Base-by-base conservation (phyloP, 1,140 invertebrate species). In the Neodiprion lecontei region DNA sequence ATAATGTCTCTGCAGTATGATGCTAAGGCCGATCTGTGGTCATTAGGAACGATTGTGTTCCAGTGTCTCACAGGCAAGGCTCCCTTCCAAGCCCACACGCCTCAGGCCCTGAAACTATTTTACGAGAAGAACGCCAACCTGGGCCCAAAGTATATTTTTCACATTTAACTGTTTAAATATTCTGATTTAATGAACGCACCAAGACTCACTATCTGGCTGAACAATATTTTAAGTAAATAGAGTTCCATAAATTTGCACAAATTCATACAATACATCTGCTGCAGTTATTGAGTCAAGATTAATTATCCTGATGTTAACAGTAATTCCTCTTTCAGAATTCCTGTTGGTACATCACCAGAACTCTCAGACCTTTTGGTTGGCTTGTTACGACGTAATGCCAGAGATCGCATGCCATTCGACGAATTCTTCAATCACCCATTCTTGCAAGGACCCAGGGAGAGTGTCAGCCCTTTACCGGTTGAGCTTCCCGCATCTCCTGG, bases 1-100 rank as follows among this genome's bases (percentile, higher is more conserved):
- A 99, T 99, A 79, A 99, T 99, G 98, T 99, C 98, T 2, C 89
- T 98, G 69, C 96, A 99, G 84, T 99, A 99, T 87, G 97, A 99
- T 90, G 97, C 97, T 14, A 99, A 99, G 90, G 99, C 98, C 66
- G 98, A 99, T 89, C 90, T 99, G 73, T 99, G 98, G 98, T 99
- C 97, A 77, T 91, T 99, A 77, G 99, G 99, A 69, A 99, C 98
- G 9, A 99, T 99, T 79, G 96, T 99, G 65, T 99, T 97, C 89
- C 98, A 99, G 87, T 99, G 98, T 91, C 91, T 99, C 75, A 99
- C 97, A 69, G 98, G 98, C 67, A 98, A 98, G 88, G 98, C 98
- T 69, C 98, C 99, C 65, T 99, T 99, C 88, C 95, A 98, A 88
- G 98, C 98, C 61, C 95, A 96, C 80, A 99, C 97, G 53, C 99